Evolutionary conservation across 2,888 invertebrate genomes (phyloP), one percentile per base, ranked within the genome.

Genomic region (Lycophotia porphyrea): DNA sequence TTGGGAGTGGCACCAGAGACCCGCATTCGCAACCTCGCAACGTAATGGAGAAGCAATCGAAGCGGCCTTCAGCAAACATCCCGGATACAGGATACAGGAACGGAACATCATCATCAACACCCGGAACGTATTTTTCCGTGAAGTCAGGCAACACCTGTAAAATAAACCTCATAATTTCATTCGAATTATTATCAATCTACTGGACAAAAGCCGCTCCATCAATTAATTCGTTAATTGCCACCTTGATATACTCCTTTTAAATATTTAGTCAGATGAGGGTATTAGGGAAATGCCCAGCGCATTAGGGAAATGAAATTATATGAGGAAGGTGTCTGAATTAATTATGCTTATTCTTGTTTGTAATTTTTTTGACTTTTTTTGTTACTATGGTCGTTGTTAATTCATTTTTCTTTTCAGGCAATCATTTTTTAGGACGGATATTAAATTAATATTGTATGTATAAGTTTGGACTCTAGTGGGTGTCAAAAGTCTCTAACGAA

Each of bases 261-360:
- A 64, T 31, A 31, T 75, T n/a, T 18, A 42, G 44, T 58, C n/a
- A 34, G 31, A 44, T 63, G 27, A 47, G 36, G 24, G 39, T 47
- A n/a, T n/a, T n/a, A n/a, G n/a, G n/a, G n/a, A n/a, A n/a, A n/a
- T n/a, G n/a, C 44, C 39, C 4, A 18, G 1, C 15, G 49, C 61
- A 52, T 67, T 61, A 67, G 18, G 27, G 31, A 36, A 68, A 77
- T 77, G 9, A 63, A 68, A 31, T 68, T 49, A 7, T 65, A 24
- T 18, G 36, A 11, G 49, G 18, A 52, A 77, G 63, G 34, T 77
- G 52, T 67, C 21, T 18, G 11, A 67, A 36, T 60, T 42, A 13
- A 49, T 73, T 61, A 15, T 24, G 13, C 44, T 9, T 63, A 27
- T 21, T 52, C 7, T n/a, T 60, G 21, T 60, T 24, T 42, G 21